Conservation (phyloP, 2,113 vertebrate species). For the Dolichotis patagonum region DNA sequence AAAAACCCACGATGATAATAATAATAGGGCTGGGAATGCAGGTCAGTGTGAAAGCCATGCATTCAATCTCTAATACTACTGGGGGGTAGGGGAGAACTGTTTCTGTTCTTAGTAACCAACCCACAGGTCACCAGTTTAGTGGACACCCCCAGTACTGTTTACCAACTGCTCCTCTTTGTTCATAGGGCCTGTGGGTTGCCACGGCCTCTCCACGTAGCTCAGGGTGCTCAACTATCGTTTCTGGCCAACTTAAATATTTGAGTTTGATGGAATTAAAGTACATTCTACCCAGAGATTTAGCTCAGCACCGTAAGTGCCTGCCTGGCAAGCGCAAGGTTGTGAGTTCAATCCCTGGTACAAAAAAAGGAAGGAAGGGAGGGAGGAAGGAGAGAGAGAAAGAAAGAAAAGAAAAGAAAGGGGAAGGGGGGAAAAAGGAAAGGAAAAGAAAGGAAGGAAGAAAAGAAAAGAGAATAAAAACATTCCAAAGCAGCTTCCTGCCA, state of each 20-base stretch:
- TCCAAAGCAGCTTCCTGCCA: neutral
- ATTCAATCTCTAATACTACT: neutral
- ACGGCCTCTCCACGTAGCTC: neutral
- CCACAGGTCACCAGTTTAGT: neutral
- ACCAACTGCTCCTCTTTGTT: neutral
- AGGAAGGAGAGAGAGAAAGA: too few species aligned
- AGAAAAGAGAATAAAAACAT: too few species aligned
- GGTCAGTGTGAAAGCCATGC: neutral
- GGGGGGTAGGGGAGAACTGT: neutral
- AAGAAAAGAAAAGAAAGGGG: too few species aligned
- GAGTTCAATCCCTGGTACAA: too few species aligned
- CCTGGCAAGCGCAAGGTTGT: too few species aligned
- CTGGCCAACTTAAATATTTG: neutral
- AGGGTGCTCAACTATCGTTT: neutral
- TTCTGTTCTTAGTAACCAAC: neutral
- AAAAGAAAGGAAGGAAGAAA: too few species aligned
- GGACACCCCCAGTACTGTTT: neutral
- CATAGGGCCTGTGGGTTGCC: neutral
- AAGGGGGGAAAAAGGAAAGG: too few species aligned
- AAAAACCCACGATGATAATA: neutral
- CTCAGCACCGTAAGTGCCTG: too few species aligned
- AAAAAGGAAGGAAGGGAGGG: too few species aligned
- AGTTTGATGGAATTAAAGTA: conserved; percentile 30
- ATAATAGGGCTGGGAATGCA: neutral
- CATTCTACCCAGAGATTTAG: neutral